Conservation (phyloP, 2,888 invertebrate species). For the Eremobia ochroleuca region DNA sequence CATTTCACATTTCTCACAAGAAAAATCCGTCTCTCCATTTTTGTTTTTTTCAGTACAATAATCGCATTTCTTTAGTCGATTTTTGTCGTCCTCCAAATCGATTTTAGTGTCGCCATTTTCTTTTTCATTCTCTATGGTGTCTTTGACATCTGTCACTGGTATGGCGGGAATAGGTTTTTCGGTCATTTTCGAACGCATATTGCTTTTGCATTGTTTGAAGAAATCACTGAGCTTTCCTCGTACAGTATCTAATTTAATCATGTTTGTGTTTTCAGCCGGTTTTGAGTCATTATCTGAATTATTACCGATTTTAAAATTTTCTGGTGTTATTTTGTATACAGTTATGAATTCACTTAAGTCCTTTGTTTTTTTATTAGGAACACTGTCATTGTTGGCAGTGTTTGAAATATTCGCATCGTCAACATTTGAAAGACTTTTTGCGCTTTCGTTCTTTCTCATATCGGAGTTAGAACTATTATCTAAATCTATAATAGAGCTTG, state of each 20-base stretch:
- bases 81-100: constrained; percentile 32
- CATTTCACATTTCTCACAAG: constrained; percentile 55
- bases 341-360: constrained; percentile 68
- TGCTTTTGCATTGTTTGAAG: constrained; percentile 72
- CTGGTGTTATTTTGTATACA: constrained; percentile 71
- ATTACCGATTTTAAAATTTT: constrained; percentile 11
- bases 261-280: constrained; percentile 13
- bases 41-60: constrained; percentile 44
- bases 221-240: constrained; percentile 64
- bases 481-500: constrained; percentile 10
- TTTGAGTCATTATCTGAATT: constrained; percentile 8
- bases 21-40: constrained; percentile 37
- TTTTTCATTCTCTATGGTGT: constrained; percentile 42
- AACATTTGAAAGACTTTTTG: constrained; percentile 3
- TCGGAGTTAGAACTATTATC: constrained; percentile 7
- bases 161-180: constrained; percentile 24
- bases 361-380: constrained; percentile 41
- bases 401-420: constrained; percentile 23
- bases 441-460: constrained; percentile 12
- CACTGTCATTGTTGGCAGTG: background rate
- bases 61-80: constrained; percentile 57
- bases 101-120: constrained; percentile 26
- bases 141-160: constrained; percentile 49
- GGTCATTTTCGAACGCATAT: constrained; percentile 51
- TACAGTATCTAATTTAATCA: constrained; percentile 39